phyloP scores from a whole-genome alignment of 1,140 invertebrate species.

The Eufriesea mexicana region DNA sequence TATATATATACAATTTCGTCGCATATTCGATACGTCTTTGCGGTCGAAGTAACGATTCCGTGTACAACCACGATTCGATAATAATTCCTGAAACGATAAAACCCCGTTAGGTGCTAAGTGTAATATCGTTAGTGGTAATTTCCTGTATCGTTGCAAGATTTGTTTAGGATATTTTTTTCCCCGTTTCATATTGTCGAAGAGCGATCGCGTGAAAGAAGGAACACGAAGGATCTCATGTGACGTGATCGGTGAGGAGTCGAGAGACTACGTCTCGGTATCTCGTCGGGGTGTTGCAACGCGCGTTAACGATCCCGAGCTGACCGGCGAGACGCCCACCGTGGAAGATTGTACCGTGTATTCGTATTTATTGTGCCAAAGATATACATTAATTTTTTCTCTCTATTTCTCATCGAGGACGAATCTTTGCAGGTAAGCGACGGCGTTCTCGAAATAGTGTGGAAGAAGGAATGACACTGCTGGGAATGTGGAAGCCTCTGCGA shows the following conservation, averaged over 20 bases:
- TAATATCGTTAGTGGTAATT: slow-evolving; percentile 58
- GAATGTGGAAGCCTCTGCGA: slow-evolving; percentile 5
- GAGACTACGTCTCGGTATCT: background rate
- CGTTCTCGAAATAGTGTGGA: background rate
- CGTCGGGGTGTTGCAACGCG: background rate
- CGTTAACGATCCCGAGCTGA: background rate
- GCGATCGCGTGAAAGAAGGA: slow-evolving; percentile 39
- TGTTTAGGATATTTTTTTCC: slow-evolving; percentile 11
- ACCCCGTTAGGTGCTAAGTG: slow-evolving; percentile 63
- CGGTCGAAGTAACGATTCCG: background rate
- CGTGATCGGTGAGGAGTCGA: slow-evolving; percentile 31
- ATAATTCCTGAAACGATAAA: slow-evolving; percentile 35
- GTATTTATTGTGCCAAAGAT: slow-evolving; percentile 81
- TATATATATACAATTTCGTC: background rate
- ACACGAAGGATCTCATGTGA: slow-evolving; percentile 60
- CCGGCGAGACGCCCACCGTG: slow-evolving; percentile 5
- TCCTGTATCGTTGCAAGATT: slow-evolving; percentile 47
- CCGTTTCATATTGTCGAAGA: slow-evolving; percentile 43
- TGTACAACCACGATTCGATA: background rate
- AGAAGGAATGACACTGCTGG: background rate
- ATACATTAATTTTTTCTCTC: slow-evolving; percentile 67
- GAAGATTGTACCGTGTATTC: slow-evolving; percentile 58
- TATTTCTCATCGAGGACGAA: slow-evolving; percentile 23
- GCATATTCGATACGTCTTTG: background rate
- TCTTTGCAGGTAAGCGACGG: background rate